Conservation (phyloP, 1,140 invertebrate genomes). For the Diachasma alloeum region DNA sequence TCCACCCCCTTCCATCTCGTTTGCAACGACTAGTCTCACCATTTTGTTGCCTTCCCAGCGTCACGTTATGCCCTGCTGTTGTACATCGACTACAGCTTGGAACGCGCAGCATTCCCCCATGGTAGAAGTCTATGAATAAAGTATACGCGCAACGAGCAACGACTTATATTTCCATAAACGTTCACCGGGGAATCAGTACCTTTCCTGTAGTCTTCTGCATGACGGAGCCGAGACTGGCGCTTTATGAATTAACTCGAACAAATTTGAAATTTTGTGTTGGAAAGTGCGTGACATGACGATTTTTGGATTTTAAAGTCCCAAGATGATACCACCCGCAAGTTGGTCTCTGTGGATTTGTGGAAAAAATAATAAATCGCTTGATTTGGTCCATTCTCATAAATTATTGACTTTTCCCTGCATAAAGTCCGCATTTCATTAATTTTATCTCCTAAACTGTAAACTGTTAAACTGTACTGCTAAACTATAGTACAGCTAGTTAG, state of each 20-base stretch:
- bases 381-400: too few species aligned
- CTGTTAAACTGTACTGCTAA: too few species aligned
- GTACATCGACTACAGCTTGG: not conserved
- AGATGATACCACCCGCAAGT: too few species aligned
- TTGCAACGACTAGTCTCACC: slow-evolving; percentile 20
- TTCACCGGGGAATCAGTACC: slow-evolving; percentile 21
- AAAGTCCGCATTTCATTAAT: too few species aligned
- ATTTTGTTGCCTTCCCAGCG: slow-evolving; percentile 14
- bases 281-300: not conserved
- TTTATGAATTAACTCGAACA: not conserved
- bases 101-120: not conserved
- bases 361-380: too few species aligned
- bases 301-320: not conserved
- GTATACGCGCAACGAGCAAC: slow-evolving; percentile 21
- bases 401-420: too few species aligned
- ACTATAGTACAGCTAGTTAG: too few species aligned
- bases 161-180: slow-evolving; percentile 38
- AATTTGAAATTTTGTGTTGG: not conserved
- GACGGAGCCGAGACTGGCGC: not conserved
- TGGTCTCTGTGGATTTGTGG: too few species aligned
- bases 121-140: slow-evolving; percentile 30
- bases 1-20: not conserved
- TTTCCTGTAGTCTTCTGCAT: not conserved
- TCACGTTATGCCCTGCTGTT: not conserved
- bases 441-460: too few species aligned